phyloP scores from a whole-genome alignment of 2,888 invertebrate species.

The Microplitis deprimator region DNA sequence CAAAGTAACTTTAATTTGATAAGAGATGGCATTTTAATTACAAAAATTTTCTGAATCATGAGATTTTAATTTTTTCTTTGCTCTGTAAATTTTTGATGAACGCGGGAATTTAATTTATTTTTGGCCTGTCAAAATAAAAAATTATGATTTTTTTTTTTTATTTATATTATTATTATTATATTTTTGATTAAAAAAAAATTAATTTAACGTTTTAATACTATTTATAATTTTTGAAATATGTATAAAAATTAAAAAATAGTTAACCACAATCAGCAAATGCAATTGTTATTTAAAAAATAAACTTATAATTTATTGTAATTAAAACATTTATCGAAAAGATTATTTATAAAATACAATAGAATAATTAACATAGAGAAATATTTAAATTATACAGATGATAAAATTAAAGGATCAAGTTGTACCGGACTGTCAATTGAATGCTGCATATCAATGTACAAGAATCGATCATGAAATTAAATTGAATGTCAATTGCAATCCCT shows the following conservation, averaged over 20 bases:
- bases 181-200: not conserved
- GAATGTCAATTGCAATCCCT: constrained; percentile 52
- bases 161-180: not conserved
- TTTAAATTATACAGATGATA: constrained; percentile 44
- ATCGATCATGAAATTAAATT: constrained; percentile 53
- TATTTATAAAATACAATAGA: not conserved
- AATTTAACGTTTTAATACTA: not conserved
- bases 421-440: constrained; percentile 50
- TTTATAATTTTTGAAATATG: not conserved
- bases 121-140: not conserved
- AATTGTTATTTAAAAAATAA: not conserved
- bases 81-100: not conserved
- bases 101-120: not conserved
- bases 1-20: not conserved
- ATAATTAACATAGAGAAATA: constrained; percentile 2
- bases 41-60: not conserved
- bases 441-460: constrained; percentile 51
- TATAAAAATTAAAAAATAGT: too few relatives aligned
- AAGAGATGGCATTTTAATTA: not conserved
- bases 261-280: not conserved
- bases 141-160: not conserved
- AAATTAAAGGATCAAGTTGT: constrained; percentile 49
- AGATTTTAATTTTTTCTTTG: too few relatives aligned
- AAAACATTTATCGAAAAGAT: not conserved
- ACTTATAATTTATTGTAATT: too few relatives aligned